Conservation (phyloP, 2,888 invertebrate species). For the Anagyrus pseudococci region DNA sequence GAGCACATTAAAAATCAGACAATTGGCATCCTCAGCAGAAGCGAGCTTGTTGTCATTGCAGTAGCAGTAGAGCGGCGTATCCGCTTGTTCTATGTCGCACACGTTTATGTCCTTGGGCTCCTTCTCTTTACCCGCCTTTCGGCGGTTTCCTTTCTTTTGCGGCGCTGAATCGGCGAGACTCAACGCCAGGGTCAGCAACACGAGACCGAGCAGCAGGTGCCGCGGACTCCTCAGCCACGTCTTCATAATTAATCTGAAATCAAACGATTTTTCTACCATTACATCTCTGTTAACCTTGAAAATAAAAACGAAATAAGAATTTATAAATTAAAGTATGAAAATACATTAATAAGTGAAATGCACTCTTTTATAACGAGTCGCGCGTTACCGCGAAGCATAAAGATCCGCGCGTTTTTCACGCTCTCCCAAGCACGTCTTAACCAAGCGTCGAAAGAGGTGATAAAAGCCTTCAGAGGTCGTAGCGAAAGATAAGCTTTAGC, state of each 20-base stretch:
- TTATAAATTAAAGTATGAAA: too few relatives aligned
- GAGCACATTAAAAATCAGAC: slow-evolving; percentile 77
- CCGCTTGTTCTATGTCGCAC: slow-evolving; percentile 66
- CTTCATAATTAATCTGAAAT: slow-evolving; percentile 40
- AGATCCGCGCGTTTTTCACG: too few relatives aligned
- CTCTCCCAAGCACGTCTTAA: too few relatives aligned
- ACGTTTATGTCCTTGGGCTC: slow-evolving; percentile 60
- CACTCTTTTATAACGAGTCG: too few relatives aligned
- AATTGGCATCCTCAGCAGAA: slow-evolving; percentile 76
- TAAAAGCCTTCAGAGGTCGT: too few relatives aligned
- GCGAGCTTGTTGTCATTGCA: slow-evolving; percentile 60
- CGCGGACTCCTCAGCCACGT: background rate
- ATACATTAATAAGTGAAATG: too few relatives aligned
- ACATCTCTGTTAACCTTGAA: too few relatives aligned
- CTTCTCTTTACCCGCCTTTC: slow-evolving; percentile 41
- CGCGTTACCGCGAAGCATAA: too few relatives aligned
- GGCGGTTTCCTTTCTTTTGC: slow-evolving; percentile 46
- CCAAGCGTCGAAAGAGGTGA: too few relatives aligned
- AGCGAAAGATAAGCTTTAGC: too few relatives aligned
- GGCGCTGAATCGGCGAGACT: slow-evolving; percentile 38
- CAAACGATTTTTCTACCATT: too few relatives aligned
- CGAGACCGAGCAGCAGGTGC: slow-evolving; percentile 5
- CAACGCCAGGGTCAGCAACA: slow-evolving; percentile 37
- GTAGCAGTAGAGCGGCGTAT: slow-evolving; percentile 72
- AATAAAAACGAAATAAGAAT: too few relatives aligned